These are phyloP conservation scores for Thalassarche chlororhynchos DNA, from an alignment of 2,113 vertebrate species.

Conservation along the genomic window DNA sequence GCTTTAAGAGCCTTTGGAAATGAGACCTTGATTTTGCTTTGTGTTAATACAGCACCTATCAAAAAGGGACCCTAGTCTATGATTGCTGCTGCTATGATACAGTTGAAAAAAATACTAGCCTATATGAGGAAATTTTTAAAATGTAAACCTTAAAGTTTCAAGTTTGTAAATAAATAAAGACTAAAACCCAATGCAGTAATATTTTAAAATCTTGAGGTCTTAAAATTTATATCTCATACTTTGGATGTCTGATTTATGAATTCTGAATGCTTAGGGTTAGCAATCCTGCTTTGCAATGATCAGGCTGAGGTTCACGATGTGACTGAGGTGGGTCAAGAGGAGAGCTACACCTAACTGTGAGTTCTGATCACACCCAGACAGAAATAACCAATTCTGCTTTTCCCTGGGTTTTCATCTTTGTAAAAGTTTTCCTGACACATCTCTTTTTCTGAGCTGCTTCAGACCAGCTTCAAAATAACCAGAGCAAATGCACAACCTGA, in stretches of 20 bases:
- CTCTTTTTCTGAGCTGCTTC: neutral
- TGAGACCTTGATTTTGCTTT: neutral
- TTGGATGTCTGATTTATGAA: neutral
- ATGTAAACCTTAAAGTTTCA: neutral
- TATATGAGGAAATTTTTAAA: neutral
- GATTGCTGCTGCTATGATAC: neutral
- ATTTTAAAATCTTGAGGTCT: neutral
- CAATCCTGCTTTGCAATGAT: neutral
- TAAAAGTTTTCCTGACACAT: neutral
- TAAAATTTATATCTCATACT: neutral
- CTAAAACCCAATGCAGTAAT: neutral
- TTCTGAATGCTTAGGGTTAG: neutral
- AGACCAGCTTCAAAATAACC: neutral
- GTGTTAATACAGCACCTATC: neutral
- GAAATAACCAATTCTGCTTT: neutral
- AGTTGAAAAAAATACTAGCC: neutral
- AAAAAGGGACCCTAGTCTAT: neutral
- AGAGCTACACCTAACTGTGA: neutral
- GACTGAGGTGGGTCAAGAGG: neutral
- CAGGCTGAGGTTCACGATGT: neutral
- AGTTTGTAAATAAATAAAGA: neutral
- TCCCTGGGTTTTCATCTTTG: neutral
- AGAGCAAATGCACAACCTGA: neutral
- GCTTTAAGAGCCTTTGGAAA: neutral
- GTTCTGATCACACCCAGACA: neutral